phyloP scores from a whole-genome alignment of 1,140 invertebrate species.

The Tetragonula clypearis region DNA sequence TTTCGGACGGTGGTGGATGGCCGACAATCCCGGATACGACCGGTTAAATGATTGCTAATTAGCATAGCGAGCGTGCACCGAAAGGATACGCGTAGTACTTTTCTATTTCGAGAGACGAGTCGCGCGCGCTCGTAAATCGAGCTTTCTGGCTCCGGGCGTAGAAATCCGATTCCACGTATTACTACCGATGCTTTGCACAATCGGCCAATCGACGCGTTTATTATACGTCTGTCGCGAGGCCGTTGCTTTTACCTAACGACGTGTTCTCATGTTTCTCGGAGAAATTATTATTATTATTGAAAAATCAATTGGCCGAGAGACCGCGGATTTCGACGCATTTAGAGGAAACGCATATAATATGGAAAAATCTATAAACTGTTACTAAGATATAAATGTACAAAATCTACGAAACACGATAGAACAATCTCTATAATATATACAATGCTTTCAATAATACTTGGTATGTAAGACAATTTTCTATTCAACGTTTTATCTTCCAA shows the following conservation, averaged over 20 bases:
- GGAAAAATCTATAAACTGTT: too few relatives aligned
- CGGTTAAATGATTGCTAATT: conserved; percentile 36
- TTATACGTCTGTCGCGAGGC: not conserved
- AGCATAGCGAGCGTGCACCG: conserved; percentile 6
- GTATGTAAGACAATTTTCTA: too few relatives aligned
- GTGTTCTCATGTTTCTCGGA: not conserved
- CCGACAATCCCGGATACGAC: not conserved
- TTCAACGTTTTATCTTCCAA: too few relatives aligned
- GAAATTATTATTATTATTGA: too few relatives aligned
- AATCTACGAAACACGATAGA: too few relatives aligned
- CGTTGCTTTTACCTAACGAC: not conserved
- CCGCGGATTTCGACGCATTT: too few relatives aligned
- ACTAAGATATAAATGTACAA: too few relatives aligned
- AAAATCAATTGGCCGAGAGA: too few relatives aligned
- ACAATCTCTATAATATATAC: too few relatives aligned
- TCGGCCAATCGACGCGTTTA: conserved; percentile 5
- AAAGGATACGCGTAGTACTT: not conserved
- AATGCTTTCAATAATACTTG: too few relatives aligned
- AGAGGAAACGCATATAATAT: too few relatives aligned
- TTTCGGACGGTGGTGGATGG: conserved; percentile 1
- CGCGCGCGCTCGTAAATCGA: not conserved
- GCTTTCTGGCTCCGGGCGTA: conserved; percentile 39
- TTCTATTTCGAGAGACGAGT: not conserved
- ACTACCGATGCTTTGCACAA: conserved; percentile 19
- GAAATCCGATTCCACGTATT: conserved; percentile 29